Percentiles rank a stretch among this genome's conserved stretches.
Evolutionary conservation across 2,113 vertebrate genomes (phyloP).

Genomic region (Apodemus sylvaticus): DNA sequence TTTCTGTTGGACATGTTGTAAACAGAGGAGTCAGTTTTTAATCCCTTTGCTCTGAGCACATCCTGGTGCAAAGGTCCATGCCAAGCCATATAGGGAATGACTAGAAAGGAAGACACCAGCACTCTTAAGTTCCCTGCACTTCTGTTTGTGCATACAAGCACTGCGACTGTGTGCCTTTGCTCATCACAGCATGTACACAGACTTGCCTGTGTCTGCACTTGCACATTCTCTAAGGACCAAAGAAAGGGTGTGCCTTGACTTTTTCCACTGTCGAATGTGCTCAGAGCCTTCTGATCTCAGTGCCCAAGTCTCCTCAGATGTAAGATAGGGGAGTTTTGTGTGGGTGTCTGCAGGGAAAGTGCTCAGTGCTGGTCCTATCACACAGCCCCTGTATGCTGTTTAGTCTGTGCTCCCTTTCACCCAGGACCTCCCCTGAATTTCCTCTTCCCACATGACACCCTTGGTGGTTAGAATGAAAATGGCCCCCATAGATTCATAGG

Average conservation of each 20-base stretch:
- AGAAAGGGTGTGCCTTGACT: background rate
- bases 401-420: background rate
- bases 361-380: background rate
- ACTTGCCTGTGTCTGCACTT: background rate
- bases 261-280: background rate
- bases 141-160: background rate
- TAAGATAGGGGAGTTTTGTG: background rate
- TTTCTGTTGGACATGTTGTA: slow-evolving; percentile 88
- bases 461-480: background rate
- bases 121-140: background rate
- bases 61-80: slow-evolving; percentile 49
- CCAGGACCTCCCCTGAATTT: background rate
- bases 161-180: background rate
- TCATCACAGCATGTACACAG: too few species aligned
- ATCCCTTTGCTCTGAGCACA: slow-evolving; percentile 89
- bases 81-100: background rate
- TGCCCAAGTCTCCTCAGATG: background rate
- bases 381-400: too few species aligned
- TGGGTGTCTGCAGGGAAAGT: background rate
- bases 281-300: background rate
- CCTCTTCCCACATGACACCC: background rate
- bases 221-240: background rate
- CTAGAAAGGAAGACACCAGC: background rate
- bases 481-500: background rate
- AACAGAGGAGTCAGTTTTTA: slow-evolving; percentile 84